A percentile compares a stretch with the other conserved stretches of the same genome.
Conservation (phyloP, 1,140 invertebrate species). For the Venustaconcha ellipsiformis region DNA sequence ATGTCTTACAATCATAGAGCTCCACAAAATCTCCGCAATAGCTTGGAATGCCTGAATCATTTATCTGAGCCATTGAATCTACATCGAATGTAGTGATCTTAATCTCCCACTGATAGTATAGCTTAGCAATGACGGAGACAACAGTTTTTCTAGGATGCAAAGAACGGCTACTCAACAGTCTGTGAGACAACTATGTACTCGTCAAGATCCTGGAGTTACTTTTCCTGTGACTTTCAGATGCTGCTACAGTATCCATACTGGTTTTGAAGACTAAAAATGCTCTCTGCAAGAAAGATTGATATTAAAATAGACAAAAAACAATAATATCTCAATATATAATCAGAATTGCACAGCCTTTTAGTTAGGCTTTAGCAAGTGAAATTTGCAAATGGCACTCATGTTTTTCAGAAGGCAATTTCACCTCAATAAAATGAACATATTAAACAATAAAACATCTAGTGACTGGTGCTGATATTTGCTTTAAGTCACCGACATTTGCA, state of each 20-base stretch:
- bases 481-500: no score
- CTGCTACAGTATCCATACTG: constrained; percentile 9
- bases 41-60: constrained; percentile 2
- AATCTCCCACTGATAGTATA: constrained; percentile 23
- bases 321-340: no score
- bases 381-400: no score
- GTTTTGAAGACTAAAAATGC: constrained; percentile 12
- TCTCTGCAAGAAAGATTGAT: constrained; percentile 2
- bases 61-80: background rate
- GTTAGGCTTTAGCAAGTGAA: no score
- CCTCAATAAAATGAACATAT: no score
- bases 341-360: no score
- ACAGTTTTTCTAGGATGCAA: constrained; percentile 18
- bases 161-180: constrained; percentile 12
- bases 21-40: constrained; percentile 22
- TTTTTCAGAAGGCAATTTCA: no score
- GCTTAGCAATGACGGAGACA: constrained; percentile 17
- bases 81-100: constrained; percentile 26
- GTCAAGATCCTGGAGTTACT: constrained; percentile 9
- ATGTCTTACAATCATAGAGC: constrained; percentile 24
- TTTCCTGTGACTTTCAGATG: constrained; percentile 12
- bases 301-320: no score
- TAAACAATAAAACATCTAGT: no score
- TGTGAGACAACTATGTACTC: constrained; percentile 6
- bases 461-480: no score